Base-by-base conservation (phyloP, 2,888 invertebrate species). In the Rutpela maculata region DNA sequence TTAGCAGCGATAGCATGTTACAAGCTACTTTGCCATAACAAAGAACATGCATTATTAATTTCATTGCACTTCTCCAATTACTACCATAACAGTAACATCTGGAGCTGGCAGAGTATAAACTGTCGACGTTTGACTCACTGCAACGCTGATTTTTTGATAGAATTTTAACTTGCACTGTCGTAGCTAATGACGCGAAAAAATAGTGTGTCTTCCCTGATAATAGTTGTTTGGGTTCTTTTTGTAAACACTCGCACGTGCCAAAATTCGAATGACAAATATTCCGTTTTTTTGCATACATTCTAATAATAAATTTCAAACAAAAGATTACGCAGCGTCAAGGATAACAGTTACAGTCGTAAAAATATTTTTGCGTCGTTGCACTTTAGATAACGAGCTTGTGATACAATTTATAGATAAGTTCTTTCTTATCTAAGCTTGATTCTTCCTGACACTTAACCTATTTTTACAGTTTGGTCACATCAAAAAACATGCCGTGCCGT, bases 11-110 rank as follows among this genome's bases (percentile, higher is more conserved):
- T 50, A n/a, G 19, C 65, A 65, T 17, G 43, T 19, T 50, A 19
- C 65, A 22, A 22, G 43, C 43, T 65, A 50, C 43, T 31, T 35
- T 38, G 38, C 18, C 50, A 50, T 50, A 65, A 65, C 65, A 65
- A 65, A 65, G 65, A 65, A 65, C 65, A 19, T 18, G 19, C 65
- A 43, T 43, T 15, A 65, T 65, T 43, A 38, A 43, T 65, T 65
- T 65, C 65, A 43, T 65, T 65, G 65, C 65, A 38, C 50, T 50
- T 50, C 65, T 19, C 43, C 22, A 50, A 43, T 65, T 65, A 65
- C 65, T 43, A 60, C 19, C 38, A 38, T 18, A 65, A 65, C 65
- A 65, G 18, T 65, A 43, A 43, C 43, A 65, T 43, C 65, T 50
- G 50, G 65, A 31, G 19, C 65, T 17, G 38, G 17, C 38, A 15